Conservation (phyloP, 2,888 invertebrate species). For the Microplitis manilae region DNA sequence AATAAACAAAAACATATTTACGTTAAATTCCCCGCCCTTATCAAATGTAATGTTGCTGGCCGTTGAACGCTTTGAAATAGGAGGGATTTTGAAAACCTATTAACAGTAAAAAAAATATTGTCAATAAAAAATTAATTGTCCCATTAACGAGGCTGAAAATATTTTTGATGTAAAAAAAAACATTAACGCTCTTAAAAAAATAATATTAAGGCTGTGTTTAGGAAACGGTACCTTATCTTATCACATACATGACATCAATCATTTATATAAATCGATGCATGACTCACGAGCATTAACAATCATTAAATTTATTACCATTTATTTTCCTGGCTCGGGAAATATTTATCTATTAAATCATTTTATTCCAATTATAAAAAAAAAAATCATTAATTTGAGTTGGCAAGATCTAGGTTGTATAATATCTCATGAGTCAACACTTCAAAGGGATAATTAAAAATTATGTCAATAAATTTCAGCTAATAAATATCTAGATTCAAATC, state of each 20-base stretch:
- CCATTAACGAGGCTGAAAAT: too few species aligned
- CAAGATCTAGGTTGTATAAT: neutral
- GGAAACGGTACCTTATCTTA: neutral
- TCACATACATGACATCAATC: neutral
- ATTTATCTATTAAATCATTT: neutral
- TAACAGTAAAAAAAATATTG: slow-evolving; percentile 34
- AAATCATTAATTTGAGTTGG: neutral
- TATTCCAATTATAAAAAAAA: neutral
- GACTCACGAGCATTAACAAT: neutral
- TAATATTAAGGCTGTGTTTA: neutral
- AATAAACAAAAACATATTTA: slow-evolving; percentile 46
- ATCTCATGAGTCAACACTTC: neutral
- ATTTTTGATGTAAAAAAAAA: too few species aligned
- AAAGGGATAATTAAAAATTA: neutral
- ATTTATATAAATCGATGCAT: neutral
- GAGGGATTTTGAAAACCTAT: slow-evolving; percentile 69
- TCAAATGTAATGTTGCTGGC: slow-evolving; percentile 71
- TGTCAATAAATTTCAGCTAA: neutral
- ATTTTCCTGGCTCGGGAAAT: neutral
- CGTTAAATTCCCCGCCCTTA: slow-evolving; percentile 64
- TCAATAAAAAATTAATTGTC: neutral
- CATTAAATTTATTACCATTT: neutral
- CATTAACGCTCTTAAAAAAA: too few species aligned
- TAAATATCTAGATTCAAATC: neutral
- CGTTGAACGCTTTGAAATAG: slow-evolving; percentile 66